These are phyloP conservation scores for Sebastes steindachneri DNA, from an alignment of 2,797 vertebrate genomes.

Conservation along the genomic window DNA sequence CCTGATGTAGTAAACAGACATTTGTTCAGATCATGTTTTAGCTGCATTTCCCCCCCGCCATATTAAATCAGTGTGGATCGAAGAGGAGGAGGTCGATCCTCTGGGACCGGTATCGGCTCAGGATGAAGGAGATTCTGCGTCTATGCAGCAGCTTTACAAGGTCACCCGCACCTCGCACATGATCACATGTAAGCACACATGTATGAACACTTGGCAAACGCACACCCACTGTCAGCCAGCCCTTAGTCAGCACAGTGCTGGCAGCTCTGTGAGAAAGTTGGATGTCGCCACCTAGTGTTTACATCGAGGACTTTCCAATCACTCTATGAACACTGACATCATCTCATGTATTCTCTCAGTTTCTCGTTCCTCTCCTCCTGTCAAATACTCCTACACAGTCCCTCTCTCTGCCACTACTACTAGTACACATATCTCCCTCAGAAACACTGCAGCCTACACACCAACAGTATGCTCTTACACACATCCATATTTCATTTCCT, in stretches of 20 bases:
- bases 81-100: conserved; percentile 15
- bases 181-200: conserved; percentile 74
- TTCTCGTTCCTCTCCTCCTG: background rate
- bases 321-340: conserved; percentile 35
- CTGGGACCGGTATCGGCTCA: conserved; percentile 4
- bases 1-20: conserved; percentile 26
- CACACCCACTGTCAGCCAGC: conserved; percentile 41
- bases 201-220: conserved; percentile 50
- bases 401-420: background rate
- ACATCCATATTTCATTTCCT: conserved; percentile 43
- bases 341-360: conserved; percentile 11
- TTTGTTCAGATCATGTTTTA: conserved; percentile 26
- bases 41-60: background rate
- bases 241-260: conserved; percentile 68
- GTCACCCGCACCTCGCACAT: conserved; percentile 54
- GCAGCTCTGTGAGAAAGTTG: conserved; percentile 34
- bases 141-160: conserved; percentile 68
- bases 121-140: conserved; percentile 39
- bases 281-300: conserved; percentile 76
- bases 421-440: background rate
- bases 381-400: background rate
- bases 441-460: conserved; percentile 1
- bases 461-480: background rate
- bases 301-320: conserved; percentile 11
- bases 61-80: conserved; percentile 27